Evolutionary conservation across 2,113 vertebrate genomes (phyloP).

Genomic region (Buteo buteo): DNA sequence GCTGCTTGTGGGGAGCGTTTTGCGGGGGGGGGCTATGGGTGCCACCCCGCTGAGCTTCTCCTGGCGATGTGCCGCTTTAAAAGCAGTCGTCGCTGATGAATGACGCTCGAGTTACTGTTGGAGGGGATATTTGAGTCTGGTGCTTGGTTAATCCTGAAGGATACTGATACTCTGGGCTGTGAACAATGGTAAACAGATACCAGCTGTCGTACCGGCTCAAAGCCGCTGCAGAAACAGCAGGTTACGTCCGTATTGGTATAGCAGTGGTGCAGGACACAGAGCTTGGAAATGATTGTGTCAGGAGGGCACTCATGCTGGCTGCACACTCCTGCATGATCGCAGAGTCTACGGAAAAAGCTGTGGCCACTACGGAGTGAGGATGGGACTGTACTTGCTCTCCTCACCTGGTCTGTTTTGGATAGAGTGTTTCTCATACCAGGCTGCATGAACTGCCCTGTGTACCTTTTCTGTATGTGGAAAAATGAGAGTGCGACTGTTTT

Average conservation of each 20-base stretch:
- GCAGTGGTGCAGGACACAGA: neutral
- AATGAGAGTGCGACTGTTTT: neutral
- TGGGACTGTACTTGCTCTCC: neutral
- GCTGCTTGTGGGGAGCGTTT: neutral
- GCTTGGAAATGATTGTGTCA: neutral
- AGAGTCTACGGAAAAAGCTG: neutral
- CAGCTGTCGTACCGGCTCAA: neutral
- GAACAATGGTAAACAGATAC: neutral
- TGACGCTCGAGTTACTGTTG: neutral
- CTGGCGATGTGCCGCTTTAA: accelerated
- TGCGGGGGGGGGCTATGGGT: neutral
- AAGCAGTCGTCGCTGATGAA: accelerated
- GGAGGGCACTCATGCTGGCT: accelerated
- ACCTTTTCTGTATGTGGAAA: neutral
- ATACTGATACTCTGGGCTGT: neutral
- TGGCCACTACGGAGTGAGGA: accelerated
- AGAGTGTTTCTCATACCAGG: neutral
- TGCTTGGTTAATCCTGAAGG: neutral
- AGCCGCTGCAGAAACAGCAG: neutral
- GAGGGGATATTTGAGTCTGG: neutral
- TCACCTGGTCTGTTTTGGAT: neutral
- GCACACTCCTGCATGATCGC: neutral
- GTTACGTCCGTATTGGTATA: accelerated
- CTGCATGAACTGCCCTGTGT: neutral
- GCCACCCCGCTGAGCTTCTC: accelerated